Conservation (phyloP, 92 coral and sea anemone genomes). For the Palythoa grandiflora region DNA sequence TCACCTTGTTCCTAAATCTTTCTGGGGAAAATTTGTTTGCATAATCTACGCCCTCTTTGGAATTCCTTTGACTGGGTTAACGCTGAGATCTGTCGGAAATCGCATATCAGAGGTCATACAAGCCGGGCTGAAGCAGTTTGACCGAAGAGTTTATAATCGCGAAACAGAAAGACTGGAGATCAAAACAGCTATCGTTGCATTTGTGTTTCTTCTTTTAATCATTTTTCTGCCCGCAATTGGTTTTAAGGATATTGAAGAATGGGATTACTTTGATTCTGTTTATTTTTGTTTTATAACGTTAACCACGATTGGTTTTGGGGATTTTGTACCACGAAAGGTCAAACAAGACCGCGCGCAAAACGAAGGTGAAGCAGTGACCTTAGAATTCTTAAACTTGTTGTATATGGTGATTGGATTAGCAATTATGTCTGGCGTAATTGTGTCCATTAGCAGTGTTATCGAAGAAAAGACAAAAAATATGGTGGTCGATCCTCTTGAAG, state of each 20-base stretch:
- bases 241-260: slow-evolving; percentile 68
- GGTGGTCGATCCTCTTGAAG: slow-evolving; percentile 91
- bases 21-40: slow-evolving; percentile 80
- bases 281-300: slow-evolving; percentile 95
- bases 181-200: slow-evolving; percentile 91
- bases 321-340: slow-evolving; percentile 77
- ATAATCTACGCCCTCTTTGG: slow-evolving; percentile 93
- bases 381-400: slow-evolving; percentile 89
- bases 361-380: slow-evolving; percentile 53
- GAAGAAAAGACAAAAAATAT: slow-evolving; percentile 94
- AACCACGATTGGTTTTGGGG: slow-evolving; percentile 96
- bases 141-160: slow-evolving; percentile 88
- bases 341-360: slow-evolving; percentile 3
- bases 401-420: slow-evolving; percentile 98
- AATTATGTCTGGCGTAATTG: slow-evolving; percentile 98
- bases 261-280: slow-evolving; percentile 85
- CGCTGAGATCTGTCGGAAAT: slow-evolving; percentile 95
- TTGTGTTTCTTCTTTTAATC: slow-evolving; percentile 74
- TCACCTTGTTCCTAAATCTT: slow-evolving; percentile 87
- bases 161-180: slow-evolving; percentile 95
- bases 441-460: slow-evolving; percentile 95
- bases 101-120: slow-evolving; percentile 87
- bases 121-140: slow-evolving; percentile 68
- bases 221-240: slow-evolving; percentile 88
- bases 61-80: slow-evolving; percentile 92